Evolutionary conservation across 2,797 vertebrate genomes (phyloP).

Genomic region (Monodelphis domestica): DNA sequence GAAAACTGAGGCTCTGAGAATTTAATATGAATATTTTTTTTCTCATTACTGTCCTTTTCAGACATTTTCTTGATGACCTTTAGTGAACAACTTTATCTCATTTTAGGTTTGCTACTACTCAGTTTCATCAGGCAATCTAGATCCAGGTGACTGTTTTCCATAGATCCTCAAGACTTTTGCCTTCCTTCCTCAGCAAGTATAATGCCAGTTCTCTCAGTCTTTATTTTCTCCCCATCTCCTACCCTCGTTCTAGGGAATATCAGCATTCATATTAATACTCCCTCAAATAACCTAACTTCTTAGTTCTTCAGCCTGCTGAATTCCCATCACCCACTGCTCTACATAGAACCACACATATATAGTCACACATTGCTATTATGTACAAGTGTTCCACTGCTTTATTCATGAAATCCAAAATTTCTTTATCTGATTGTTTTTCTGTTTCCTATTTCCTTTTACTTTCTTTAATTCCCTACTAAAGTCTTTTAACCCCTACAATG

Average conservation of each 20-base stretch:
- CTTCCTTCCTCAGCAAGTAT: background rate
- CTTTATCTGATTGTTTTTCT: background rate
- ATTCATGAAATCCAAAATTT: background rate
- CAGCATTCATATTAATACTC: background rate
- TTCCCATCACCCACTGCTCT: background rate
- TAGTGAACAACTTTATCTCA: background rate
- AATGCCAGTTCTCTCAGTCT: background rate
- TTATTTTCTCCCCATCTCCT: background rate
- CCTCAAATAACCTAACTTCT: background rate
- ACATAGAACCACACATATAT: background rate
- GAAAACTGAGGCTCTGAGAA: background rate
- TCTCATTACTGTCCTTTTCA: background rate
- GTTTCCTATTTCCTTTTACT: background rate
- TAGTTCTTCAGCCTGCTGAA: background rate
- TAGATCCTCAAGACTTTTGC: background rate
- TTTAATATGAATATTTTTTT: background rate
- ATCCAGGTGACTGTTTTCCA: background rate
- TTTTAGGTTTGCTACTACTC: background rate
- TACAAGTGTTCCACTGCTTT: background rate
- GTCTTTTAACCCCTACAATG: background rate
- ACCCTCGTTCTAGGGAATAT: background rate
- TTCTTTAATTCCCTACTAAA: background rate
- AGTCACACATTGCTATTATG: background rate
- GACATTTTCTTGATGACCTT: background rate
- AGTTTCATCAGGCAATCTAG: background rate